A percentile compares a stretch with the other conserved stretches of the same genome.
Conservation (phyloP, 2,888 invertebrate genomes). For the Andrena bucephala region DNA sequence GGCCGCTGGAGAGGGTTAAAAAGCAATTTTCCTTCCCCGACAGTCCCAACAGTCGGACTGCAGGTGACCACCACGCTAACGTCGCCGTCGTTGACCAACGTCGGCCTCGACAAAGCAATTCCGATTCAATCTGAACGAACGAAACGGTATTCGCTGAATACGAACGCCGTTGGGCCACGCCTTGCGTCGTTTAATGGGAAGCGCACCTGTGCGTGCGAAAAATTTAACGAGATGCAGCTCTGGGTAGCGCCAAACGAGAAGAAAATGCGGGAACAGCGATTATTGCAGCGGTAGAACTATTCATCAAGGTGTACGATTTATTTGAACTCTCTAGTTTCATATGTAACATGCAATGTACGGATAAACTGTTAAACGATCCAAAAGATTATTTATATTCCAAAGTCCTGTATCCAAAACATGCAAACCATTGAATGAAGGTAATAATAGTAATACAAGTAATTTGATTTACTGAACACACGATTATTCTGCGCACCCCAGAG, state of each 20-base stretch:
- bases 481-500: neutral
- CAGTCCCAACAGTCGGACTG: constrained; percentile 51
- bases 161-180: constrained; percentile 47
- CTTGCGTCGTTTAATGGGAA: constrained; percentile 34
- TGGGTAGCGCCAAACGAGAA: constrained; percentile 10
- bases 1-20: constrained; percentile 57
- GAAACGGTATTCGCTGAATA: constrained; percentile 57
- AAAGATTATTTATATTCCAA: too few species aligned
- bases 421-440: too few species aligned
- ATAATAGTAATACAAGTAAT: neutral
- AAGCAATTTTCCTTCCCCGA: constrained; percentile 66
- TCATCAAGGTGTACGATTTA: neutral
- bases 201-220: constrained; percentile 66
- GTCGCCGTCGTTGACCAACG: constrained; percentile 42
- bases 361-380: too few species aligned
- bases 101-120: constrained; percentile 70
- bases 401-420: too few species aligned
- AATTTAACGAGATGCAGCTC: constrained; percentile 66
- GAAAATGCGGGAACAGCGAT: constrained; percentile 4
- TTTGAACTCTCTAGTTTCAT: neutral
- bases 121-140: constrained; percentile 71
- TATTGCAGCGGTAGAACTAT: neutral
- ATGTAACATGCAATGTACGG: too few species aligned
- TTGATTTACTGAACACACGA: neutral
- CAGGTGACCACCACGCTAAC: constrained; percentile 52